Base-by-base conservation (phyloP, 2,797 vertebrate species). In the Xiphorhynchus erythropygius region DNA sequence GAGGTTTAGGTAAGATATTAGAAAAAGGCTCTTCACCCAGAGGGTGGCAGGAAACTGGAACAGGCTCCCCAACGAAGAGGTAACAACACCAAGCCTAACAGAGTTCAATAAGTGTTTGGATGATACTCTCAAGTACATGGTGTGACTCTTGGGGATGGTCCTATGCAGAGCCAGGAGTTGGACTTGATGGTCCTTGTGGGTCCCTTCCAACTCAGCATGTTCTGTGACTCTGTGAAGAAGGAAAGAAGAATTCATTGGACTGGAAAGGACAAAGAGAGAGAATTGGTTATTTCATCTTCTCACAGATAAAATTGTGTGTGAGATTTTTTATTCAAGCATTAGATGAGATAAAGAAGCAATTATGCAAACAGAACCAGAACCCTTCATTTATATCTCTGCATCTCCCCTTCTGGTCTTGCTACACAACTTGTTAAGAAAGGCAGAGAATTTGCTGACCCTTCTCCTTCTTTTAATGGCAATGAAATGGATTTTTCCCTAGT, bases 261-360 rank as follows among this genome's bases (percentile, higher is more conserved):
- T 62, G 7, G n/a, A 78, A 63, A 62, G 18, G 18, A 6, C 39
- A 24, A 64, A 4, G 25, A 15, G 8, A 75, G n/a, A 83, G 25
- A 49, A 87, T 41, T 87, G 9, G 25, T 30, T 21, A 65, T 25
- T 21, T 8, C 2, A 1, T 25, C n/a, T n/a, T 76, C 14, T 62
- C 8, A 1, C 6, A 41, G 35, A 33, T 46, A 60, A 84, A 71
- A 62, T 3, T 25, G 3, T 32, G 5, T 9, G 5, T 0, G 5
- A 9, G 12, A 12, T 62, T 44, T 64, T 77, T 44, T 50, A 57
- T 78, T 74, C 65, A 41, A 60, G 27, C 41, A 41, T 50, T 46
- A 9, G 10, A 55, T 50, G 22, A 80, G 55, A 22, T 14, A 67
- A 80, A 11, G 7, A 80, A 56, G 11, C 5, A 46, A 8, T n/a